Conservation (phyloP, 2,113 vertebrate genomes). For the Cettia cetti region DNA sequence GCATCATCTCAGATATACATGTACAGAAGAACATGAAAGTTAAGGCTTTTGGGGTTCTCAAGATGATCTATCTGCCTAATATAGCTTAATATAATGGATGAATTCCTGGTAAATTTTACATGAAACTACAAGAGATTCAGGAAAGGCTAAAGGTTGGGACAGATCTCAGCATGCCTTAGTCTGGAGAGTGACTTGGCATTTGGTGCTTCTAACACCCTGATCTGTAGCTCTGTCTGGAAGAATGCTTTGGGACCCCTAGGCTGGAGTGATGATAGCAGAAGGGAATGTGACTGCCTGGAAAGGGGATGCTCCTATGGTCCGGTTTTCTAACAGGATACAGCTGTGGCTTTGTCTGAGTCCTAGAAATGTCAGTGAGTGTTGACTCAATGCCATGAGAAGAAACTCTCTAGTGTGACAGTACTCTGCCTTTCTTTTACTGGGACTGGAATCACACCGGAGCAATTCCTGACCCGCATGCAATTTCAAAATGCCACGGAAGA, state of each 20-base stretch:
- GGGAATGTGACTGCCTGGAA: not conserved
- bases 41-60: not conserved
- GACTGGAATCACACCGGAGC: not conserved
- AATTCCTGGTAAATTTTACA: not conserved
- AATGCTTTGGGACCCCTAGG: not conserved
- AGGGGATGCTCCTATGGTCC: not conserved
- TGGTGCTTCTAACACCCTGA: not conserved
- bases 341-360: not conserved
- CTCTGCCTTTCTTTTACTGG: not conserved
- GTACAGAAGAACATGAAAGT: not conserved
- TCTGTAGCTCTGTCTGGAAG: not conserved
- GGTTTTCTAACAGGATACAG: not conserved
- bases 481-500: not conserved
- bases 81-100: not conserved
- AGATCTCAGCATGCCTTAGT: not conserved
- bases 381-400: not conserved
- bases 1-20: not conserved
- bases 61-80: fast-evolving
- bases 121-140: not conserved
- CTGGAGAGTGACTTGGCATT: not conserved
- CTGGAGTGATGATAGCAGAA: not conserved
- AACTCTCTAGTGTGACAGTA: not conserved
- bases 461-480: not conserved
- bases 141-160: not conserved
- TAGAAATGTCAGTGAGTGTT: not conserved